A percentile compares a stretch with the other conserved stretches of the same genome.
These are phyloP conservation scores for Caenorhabditis sp. DNA, from an alignment of 2,888 invertebrate species.

Conservation along the genomic window DNA sequence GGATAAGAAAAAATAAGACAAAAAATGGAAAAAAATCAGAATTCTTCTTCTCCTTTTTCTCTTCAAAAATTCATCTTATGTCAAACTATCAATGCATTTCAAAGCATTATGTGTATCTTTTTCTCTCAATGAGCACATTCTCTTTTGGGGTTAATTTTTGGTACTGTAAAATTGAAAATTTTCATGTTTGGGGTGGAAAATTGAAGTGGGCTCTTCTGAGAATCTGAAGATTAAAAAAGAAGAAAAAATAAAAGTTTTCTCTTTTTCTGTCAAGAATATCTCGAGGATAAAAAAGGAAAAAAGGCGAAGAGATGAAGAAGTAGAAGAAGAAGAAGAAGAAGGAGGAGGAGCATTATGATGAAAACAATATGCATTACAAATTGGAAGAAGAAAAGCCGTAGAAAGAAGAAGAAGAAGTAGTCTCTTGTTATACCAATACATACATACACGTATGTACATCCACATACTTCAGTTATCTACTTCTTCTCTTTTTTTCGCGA, in stretches of 20 bases:
- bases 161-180: no score
- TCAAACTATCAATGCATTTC: not conserved
- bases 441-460: constrained; percentile 20
- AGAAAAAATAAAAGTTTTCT: no score
- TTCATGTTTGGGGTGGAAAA: no score
- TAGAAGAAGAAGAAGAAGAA: not conserved
- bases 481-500: constrained; percentile 7
- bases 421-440: not conserved
- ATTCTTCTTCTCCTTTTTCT: no score
- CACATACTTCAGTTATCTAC: not conserved
- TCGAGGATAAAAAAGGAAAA: not conserved
- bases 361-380: constrained; percentile 49
- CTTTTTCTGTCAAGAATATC: not conserved
- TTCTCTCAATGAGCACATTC: no score
- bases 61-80: no score
- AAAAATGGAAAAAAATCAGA: no score
- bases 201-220: not conserved
- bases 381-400: constrained; percentile 19
- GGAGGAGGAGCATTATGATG: constrained; percentile 40
- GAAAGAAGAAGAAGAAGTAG: constrained; percentile 11
- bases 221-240: no score
- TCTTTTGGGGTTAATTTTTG: no score
- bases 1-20: not conserved
- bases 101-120: not conserved
- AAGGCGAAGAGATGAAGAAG: constrained; percentile 5